Percentiles rank a stretch among this genome's conserved stretches.
Evolutionary conservation across 1,140 invertebrate species (phyloP).

Genomic region (Cherax destructor): DNA sequence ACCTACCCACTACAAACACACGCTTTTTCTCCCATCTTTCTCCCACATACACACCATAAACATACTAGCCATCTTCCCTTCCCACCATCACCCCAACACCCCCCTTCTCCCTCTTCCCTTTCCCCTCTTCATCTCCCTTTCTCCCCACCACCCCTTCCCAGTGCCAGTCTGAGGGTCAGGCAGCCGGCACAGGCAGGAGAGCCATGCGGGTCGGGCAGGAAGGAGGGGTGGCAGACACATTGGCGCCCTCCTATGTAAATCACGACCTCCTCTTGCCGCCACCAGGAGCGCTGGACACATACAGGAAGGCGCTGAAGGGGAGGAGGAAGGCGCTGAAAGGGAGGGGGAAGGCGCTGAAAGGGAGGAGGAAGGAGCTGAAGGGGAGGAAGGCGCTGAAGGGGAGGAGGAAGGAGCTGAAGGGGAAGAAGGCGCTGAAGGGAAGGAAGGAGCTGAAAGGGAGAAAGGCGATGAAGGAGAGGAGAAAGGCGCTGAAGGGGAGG

Average conservation of each 20-base stretch:
- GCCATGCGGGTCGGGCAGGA: slow-evolving; percentile 52
- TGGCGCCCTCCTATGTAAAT: slow-evolving; percentile 59
- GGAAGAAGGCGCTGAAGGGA: too few species aligned
- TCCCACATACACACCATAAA: neutral
- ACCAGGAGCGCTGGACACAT: neutral
- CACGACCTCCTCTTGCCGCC: slow-evolving; percentile 35
- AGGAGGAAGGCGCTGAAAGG: too few species aligned
- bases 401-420: too few species aligned
- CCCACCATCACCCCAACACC: neutral
- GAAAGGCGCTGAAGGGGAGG: too few species aligned
- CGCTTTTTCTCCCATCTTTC: too few species aligned
- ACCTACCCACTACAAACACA: too few species aligned
- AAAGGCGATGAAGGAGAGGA: neutral
- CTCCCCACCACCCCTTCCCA: too few species aligned
- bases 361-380: too few species aligned
- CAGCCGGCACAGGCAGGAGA: neutral
- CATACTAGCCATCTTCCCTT: neutral
- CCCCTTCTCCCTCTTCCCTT: neutral
- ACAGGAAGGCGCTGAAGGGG: neutral
- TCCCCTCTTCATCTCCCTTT: neutral
- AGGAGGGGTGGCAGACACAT: slow-evolving; percentile 31
- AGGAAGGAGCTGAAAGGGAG: too few species aligned
- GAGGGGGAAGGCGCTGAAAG: too few species aligned
- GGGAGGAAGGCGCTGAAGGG: too few species aligned
- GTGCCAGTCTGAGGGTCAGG: too few species aligned